Evolutionary conservation across 1,140 invertebrate species (phyloP).

Genomic region (Drosophila ambigua): DNA sequence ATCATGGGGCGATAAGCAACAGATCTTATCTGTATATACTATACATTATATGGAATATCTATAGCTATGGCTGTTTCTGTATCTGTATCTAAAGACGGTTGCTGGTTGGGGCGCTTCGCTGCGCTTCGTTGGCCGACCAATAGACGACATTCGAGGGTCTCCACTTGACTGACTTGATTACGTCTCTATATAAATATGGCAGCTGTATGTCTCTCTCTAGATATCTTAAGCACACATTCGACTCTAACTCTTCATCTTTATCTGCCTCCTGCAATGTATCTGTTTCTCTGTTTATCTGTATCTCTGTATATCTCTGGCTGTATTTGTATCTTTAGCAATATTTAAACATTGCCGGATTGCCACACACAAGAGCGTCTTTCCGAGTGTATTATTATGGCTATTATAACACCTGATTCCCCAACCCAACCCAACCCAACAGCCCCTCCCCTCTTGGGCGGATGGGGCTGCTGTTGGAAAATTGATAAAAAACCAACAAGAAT

Average conservation of each 20-base stretch:
- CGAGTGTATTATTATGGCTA: constrained; percentile 58
- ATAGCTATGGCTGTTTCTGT: constrained; percentile 13
- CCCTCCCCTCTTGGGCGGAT: background rate
- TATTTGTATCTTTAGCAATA: constrained; percentile 63
- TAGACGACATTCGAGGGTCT: constrained; percentile 20
- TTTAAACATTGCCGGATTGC: constrained; percentile 55
- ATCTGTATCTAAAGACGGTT: constrained; percentile 54
- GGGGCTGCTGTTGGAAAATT: constrained; percentile 55
- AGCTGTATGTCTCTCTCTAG: constrained; percentile 57
- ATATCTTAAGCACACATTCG: constrained; percentile 70
- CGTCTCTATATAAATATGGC: constrained; percentile 80
- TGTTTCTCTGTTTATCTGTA: background rate
- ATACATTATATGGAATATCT: constrained; percentile 3
- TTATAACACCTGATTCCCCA: constrained; percentile 70
- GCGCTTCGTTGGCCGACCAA: constrained; percentile 31
- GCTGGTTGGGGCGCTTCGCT: constrained; percentile 40
- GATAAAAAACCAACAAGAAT: constrained; percentile 74
- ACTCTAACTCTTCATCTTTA: constrained; percentile 43
- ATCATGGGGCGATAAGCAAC: constrained; percentile 51
- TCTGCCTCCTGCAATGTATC: constrained; percentile 9
- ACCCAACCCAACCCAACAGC: background rate
- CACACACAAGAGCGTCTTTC: constrained; percentile 42
- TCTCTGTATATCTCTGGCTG: constrained; percentile 2
- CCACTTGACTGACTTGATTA: constrained; percentile 71
- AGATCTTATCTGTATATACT: constrained; percentile 45